phyloP scores from a whole-genome alignment of 2,888 invertebrate species.

The Chrysodeixis includens region DNA sequence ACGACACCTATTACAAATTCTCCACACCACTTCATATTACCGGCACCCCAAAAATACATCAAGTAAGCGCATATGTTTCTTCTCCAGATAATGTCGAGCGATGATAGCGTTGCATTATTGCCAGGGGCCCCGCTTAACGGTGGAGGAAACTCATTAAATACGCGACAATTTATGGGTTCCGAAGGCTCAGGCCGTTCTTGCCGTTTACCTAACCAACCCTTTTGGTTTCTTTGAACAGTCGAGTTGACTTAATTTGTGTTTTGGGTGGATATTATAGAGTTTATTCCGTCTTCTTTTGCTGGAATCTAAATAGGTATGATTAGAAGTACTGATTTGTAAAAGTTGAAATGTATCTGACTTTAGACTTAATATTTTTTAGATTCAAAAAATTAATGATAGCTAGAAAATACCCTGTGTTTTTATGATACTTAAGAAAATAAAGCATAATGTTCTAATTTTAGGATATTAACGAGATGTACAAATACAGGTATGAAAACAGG shows the following conservation, averaged over 20 bases:
- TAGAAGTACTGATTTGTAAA: background rate
- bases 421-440: too few relatives aligned
- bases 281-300: background rate
- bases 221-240: constrained; percentile 37
- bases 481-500: constrained; percentile 50
- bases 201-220: constrained; percentile 47
- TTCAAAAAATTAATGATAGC: too few relatives aligned
- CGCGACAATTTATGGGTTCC: constrained; percentile 79
- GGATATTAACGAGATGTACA: too few relatives aligned
- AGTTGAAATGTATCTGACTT: too few relatives aligned
- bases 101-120: constrained; percentile 84
- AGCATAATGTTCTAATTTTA: too few relatives aligned
- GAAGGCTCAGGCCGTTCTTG: constrained; percentile 69
- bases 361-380: background rate
- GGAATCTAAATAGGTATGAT: too few relatives aligned
- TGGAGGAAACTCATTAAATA: constrained; percentile 87
- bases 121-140: constrained; percentile 80
- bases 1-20: constrained; percentile 27
- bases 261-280: constrained; percentile 3
- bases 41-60: constrained; percentile 44
- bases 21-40: constrained; percentile 38
- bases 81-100: constrained; percentile 77
- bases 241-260: constrained; percentile 42
- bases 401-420: too few relatives aligned
- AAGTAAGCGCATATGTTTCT: constrained; percentile 72